A percentile compares a stretch with the other conserved stretches of the same genome.
These are phyloP conservation scores for Pristionchus entomophagus DNA, from an alignment of 2,888 invertebrate species.

Conservation along the genomic window DNA sequence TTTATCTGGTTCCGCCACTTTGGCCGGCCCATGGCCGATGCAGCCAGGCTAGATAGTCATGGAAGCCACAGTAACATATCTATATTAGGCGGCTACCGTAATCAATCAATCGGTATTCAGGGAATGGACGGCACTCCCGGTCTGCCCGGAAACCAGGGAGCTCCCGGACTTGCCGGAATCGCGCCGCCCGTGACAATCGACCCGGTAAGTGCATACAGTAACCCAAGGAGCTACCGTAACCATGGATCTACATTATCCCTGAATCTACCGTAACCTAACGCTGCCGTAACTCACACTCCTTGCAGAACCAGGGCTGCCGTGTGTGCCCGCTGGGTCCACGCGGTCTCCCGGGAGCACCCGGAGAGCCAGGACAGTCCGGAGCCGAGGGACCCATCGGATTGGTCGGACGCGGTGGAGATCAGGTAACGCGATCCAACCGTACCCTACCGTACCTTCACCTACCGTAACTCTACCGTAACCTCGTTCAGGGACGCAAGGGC, in stretches of 20 bases:
- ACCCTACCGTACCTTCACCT: no score
- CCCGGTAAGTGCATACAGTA: slow-evolving; percentile 50
- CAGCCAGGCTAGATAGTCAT: background rate
- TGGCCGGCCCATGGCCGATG: no score
- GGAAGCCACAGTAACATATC: background rate
- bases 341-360: slow-evolving; percentile 71
- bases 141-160: slow-evolving; percentile 61
- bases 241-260: no score
- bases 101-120: slow-evolving; percentile 45
- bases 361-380: slow-evolving; percentile 62
- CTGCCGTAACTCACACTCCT: background rate
- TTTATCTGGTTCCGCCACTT: slow-evolving; percentile 44
- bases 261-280: background rate
- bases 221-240: background rate
- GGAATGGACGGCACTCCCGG: slow-evolving; percentile 67
- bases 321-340: slow-evolving; percentile 71
- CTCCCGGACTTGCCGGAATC: slow-evolving; percentile 69
- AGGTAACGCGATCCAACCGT: background rate
- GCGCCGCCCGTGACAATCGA: slow-evolving; percentile 71
- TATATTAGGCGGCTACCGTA: background rate
- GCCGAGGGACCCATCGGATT: slow-evolving; percentile 67
- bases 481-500: slow-evolving; percentile 62
- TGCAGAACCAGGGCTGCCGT: slow-evolving; percentile 64
- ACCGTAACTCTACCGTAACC: background rate
- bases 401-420: slow-evolving; percentile 65